Conservation (phyloP, 2,888 invertebrate genomes). For the Monochamus alternatus region DNA sequence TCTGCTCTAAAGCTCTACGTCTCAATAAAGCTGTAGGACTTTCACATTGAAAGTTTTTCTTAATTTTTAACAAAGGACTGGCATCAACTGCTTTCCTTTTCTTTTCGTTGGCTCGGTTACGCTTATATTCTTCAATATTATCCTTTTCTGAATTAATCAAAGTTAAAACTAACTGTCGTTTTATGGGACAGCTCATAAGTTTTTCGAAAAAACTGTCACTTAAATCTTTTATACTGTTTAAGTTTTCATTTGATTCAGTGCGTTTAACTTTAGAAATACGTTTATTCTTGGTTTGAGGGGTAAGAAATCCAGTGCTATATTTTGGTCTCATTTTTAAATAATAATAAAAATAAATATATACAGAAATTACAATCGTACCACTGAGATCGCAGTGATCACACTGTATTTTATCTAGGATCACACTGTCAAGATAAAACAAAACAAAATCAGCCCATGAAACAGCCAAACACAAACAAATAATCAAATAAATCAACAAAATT, state of each 20-base stretch:
- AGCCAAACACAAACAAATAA: too few relatives aligned
- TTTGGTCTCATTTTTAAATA: constrained; percentile 47
- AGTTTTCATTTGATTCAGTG: constrained; percentile 37
- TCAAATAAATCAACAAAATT: too few relatives aligned
- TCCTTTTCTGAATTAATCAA: constrained; percentile 60
- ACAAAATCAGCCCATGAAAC: too few relatives aligned
- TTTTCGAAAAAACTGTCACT: constrained; percentile 47
- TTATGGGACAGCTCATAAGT: constrained; percentile 62
- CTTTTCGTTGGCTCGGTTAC: constrained; percentile 43
- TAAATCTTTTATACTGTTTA: constrained; percentile 20
- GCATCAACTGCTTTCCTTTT: constrained; percentile 26
- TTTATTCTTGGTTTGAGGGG: constrained; percentile 46
- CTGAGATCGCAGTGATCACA: too few relatives aligned
- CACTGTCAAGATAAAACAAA: too few relatives aligned
- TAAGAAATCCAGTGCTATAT: constrained; percentile 52
- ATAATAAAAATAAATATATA: too few relatives aligned
- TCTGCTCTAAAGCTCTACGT: constrained; percentile 61
- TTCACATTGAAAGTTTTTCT: constrained; percentile 57
- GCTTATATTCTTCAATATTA: constrained; percentile 55
- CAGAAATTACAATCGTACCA: too few relatives aligned
- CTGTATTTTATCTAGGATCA: too few relatives aligned
- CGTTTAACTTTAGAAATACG: not conserved
- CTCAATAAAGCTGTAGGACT: constrained; percentile 66
- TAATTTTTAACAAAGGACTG: constrained; percentile 53
- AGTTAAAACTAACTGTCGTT: constrained; percentile 61